Base-by-base conservation (phyloP, 1,140 invertebrate genomes). In the Thaumatotibia leucotreta region DNA sequence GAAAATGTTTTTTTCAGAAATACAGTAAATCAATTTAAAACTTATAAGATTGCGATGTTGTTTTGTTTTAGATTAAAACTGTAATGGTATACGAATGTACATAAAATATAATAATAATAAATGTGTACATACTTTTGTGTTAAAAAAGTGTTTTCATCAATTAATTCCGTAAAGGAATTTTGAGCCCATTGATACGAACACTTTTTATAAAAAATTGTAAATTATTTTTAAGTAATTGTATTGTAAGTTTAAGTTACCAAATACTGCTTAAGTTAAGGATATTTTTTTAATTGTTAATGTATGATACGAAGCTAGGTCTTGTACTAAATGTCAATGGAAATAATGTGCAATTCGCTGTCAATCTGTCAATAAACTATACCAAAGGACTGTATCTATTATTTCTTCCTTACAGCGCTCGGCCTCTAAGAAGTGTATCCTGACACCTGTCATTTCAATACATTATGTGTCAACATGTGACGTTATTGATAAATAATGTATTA, bases 151-250 rank as follows among this genome's bases (percentile, higher is more conserved):
- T 78, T 83, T 79, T 69, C 75, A 70, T 82, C 84, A 85, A 84
- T 83, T 24, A 74, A 74, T 77, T 76, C 72, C 68, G n/a, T 52
- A 22, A 50, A 33, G 14, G 78, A 80, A 83, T 74, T 76, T 75
- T 87, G 84, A 87, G 84, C 84, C 84, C 84, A 73, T 85, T 87
- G 84, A 75, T 75, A 71, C 52, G 78, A 74, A 33, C 78, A 79
- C 82, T 87, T 87, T 85, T 77, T 74, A 63, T 69, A 17, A 68
- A 74, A 65, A 69, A 69, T 68, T 67, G 35, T 73, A 76, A 69
- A 35, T 71, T 69, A 72, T 54, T 61, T 29, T n/a, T 62, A 63
- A 39, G 61, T 23, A 32, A 14, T 62, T 63, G 31, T 35, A 31
- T 62, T 62, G 32, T 29, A 35, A 35, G 33, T 63, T 63, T 33